phyloP scores from a whole-genome alignment of 1,140 invertebrate species.

The Calosoma granatense region DNA sequence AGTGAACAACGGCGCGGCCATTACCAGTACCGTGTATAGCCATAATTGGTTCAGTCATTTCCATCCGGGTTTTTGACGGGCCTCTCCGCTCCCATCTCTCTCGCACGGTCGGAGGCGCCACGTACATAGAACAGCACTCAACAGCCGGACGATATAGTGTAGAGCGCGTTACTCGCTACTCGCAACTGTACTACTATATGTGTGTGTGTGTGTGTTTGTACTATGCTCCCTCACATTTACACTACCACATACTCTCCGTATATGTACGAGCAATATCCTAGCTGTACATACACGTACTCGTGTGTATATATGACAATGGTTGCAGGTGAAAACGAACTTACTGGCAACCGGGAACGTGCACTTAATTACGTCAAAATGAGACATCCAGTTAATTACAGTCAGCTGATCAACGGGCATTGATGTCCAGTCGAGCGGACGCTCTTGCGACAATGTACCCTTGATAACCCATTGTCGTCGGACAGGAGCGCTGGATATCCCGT shows the following conservation, averaged over 20 bases:
- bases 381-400: not conserved
- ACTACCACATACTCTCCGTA: no score
- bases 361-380: not conserved
- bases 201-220: no score
- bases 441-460: not conserved
- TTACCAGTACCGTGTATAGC: not conserved
- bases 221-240: not conserved
- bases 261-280: no score
- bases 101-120: not conserved
- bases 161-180: no score
- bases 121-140: not conserved
- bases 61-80: not conserved
- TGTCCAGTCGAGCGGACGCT: not conserved
- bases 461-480: not conserved
- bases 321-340: no score
- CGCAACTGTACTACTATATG: no score
- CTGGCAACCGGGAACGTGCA: no score
- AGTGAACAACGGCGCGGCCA: not conserved
- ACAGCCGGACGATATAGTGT: not conserved
- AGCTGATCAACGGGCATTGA: not conserved
- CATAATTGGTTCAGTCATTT: conserved; percentile 5
- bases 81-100: not conserved
- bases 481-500: no score
- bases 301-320: no score
- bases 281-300: no score